phyloP scores from a whole-genome alignment of 2,888 invertebrate genomes.

The Himalopsyche anomala region DNA sequence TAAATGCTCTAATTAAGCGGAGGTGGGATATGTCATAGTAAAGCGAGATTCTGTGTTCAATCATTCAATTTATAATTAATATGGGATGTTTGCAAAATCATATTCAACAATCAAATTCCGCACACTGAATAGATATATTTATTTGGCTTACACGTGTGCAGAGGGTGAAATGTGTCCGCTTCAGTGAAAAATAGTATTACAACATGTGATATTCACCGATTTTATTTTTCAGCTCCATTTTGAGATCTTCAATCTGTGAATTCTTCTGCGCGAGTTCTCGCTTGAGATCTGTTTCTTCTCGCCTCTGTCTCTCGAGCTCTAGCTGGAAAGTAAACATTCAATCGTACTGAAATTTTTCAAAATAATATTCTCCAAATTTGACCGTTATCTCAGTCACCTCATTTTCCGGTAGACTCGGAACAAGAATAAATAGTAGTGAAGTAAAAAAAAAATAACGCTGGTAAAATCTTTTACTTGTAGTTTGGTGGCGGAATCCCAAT shows the following conservation, averaged over 20 bases:
- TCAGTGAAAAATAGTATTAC: background rate
- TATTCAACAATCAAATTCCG: too few species aligned
- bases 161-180: background rate
- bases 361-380: too few species aligned
- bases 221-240: conserved; percentile 87
- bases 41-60: too few species aligned
- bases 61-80: too few species aligned
- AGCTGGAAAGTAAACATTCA: conserved; percentile 70
- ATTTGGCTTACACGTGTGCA: too few species aligned
- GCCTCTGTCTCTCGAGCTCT: conserved; percentile 87
- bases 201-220: conserved; percentile 75
- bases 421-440: too few species aligned
- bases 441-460: too few species aligned
- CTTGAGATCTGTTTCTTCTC: conserved; percentile 85
- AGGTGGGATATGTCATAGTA: too few species aligned
- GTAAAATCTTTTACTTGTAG: conserved; percentile 75
- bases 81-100: too few species aligned
- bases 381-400: background rate
- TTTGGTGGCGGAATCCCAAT: conserved; percentile 88
- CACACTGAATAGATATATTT: too few species aligned
- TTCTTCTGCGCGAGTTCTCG: conserved; percentile 87
- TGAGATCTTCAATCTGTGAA: conserved; percentile 85
- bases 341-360: too few species aligned
- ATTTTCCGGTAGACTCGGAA: background rate
- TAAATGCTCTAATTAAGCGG: too few species aligned